Evolutionary conservation across 1,140 invertebrate species (phyloP), one percentile per base, ranked within the genome.

Genomic region (Micrasema minimum): DNA sequence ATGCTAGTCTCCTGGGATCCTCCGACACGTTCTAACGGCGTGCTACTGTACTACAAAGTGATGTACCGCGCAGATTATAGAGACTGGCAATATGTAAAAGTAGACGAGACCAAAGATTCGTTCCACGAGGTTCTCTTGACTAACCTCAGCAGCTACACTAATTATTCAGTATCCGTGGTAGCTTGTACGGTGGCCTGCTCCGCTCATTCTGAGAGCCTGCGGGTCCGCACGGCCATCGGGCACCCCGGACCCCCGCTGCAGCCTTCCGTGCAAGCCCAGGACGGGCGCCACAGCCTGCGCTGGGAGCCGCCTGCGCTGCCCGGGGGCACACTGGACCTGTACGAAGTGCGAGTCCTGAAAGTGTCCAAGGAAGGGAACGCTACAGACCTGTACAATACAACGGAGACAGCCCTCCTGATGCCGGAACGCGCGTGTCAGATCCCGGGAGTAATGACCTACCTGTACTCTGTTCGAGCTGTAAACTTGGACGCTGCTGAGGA

Each of bases 101-200:
- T 78, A 59, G 72, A 79, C 72, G 74, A 77, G 22, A 78, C 55
- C 75, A 75, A 71, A 76, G 77, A 50, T 12, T 23, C 50, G 0
- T 45, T 76, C 45, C 77, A 75, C 57, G 80, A 80, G 75, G 66
- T 62, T 37, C 53, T 50, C 22, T 68, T 86, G 22, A 77, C 31
- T 18, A 79, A 81, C 16, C 77, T 88, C 38, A 75, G 76, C 26
- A 80, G 82, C 50, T 87, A 88, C 72, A 87, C 84, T 2, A 87
- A 88, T 62, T 94, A 94, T 77, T 86, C 85, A 1, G 83, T 94
- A 6, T 81, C 81, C 18, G 86, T 94, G 1, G 77, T 83, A 26
- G 91, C 93, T 5, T 95, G 93, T 77, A 92, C 90, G 12, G 88
- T 90, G 43, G 79, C 87, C 12, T 91, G 90, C 75, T 91, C 90